Base-by-base conservation (phyloP, 2,113 vertebrate genomes). In the Seriola aureovittata region DNA sequence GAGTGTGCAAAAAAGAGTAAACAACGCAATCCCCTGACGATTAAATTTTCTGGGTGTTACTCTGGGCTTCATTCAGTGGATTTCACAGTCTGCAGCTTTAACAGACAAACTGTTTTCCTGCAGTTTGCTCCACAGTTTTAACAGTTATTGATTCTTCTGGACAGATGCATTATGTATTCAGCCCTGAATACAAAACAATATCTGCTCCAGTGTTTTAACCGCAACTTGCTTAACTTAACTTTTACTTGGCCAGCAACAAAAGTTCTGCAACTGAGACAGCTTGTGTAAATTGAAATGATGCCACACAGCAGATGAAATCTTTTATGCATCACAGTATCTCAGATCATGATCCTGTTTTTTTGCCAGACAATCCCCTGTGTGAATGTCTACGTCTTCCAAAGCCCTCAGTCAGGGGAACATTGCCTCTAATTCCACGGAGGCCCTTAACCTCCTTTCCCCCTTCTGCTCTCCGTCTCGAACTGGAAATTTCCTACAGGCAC, bases 401-500 rank as follows among this genome's bases (percentile, higher is more conserved):
- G 66, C 71, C 34, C 65, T 80, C 63, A 62, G 62, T 72, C 78
- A 57, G 54, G 71, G 58, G 63, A 87, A 66, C 77, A 11, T 60
- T 38, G 67, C 55, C 67, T 89, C 46, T 71, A 78, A 83, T 77
- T 86, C 86, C 73, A 73, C 38, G 10, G 81, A 83, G 82, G 78
- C 57, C 55, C 4, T 34, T 86, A 75, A 89, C 79, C 83, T 87
- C 81, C 59, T 79, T 85, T 82, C 23, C 8, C 42, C 23, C 23
- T 75, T 21, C 67, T 84, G 67, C 80, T 79, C 36, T 76, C 60
- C 34, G 70, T 80, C 75, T 85, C 72, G 58, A n/a, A 63, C 81
- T 87, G 68, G 36, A 82, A 69, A 79, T 75, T 84, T 84, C 81
- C 58, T 82, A n/a, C 78, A 78, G 82, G 68, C 75, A 54, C 68